Conservation (phyloP, 1,140 invertebrate genomes). For the Drosophila gunungcola region DNA sequence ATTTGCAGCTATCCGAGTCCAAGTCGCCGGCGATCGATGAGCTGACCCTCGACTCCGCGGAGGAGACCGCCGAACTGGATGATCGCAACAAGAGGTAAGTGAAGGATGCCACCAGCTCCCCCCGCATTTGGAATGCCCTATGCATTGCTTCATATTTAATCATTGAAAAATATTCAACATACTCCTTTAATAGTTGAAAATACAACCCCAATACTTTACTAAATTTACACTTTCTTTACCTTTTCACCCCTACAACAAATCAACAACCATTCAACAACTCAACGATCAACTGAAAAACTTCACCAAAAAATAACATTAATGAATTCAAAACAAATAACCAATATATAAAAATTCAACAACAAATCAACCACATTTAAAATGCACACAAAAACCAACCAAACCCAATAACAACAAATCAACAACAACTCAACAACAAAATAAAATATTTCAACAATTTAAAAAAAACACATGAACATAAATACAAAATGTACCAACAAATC, state of each 20-base stretch:
- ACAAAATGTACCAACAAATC: not conserved
- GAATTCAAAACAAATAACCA: constrained; percentile 11
- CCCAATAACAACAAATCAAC: too few relatives aligned
- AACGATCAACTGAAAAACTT: constrained; percentile 8
- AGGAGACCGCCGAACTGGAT: constrained; percentile 88
- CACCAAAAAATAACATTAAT: constrained; percentile 4
- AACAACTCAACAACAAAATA: constrained; percentile 7
- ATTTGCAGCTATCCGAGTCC: constrained; percentile 84
- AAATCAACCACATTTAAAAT: constrained; percentile 12
- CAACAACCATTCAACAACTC: constrained; percentile 31
- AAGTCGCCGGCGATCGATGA: constrained; percentile 87
- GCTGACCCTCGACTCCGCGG: constrained; percentile 87
- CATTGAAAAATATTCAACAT: too few relatives aligned
- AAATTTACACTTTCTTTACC: constrained; percentile 41
- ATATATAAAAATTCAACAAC: constrained; percentile 24
- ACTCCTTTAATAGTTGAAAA: not conserved
- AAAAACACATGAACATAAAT: constrained; percentile 21
- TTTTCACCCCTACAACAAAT: constrained; percentile 14
- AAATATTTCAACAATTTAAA: not conserved
- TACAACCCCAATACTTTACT: constrained; percentile 19
- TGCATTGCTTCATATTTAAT: not conserved
- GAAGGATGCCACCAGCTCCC: too few relatives aligned
- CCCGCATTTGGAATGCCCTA: too few relatives aligned
- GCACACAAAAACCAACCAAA: too few relatives aligned
- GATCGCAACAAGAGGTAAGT: constrained; percentile 90